Conservation (phyloP, 1,140 invertebrate genomes). For the Drosophila obscura region DNA sequence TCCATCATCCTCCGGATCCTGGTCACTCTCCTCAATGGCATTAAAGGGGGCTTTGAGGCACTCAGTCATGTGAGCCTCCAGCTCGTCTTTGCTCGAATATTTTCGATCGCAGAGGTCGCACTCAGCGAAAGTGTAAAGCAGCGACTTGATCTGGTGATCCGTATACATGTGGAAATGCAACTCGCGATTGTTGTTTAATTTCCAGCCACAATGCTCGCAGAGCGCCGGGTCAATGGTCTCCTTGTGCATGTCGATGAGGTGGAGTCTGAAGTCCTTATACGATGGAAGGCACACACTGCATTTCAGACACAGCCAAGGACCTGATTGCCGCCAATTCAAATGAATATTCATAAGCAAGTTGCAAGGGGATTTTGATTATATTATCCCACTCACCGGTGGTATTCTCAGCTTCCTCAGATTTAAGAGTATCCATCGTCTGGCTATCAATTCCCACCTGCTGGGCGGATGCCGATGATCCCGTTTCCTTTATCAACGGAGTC, state of each 20-base stretch:
- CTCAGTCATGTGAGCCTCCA: conserved; percentile 85
- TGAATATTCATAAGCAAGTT: background rate
- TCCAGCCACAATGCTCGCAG: conserved; percentile 93
- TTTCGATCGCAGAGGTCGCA: conserved; percentile 91
- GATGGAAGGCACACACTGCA: conserved; percentile 89
- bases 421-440: conserved; percentile 81
- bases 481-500: no score
- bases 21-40: no score
- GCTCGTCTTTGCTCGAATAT: conserved; percentile 86
- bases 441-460: conserved; percentile 82
- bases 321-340: conserved; percentile 51
- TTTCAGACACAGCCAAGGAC: conserved; percentile 88
- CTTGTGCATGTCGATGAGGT: conserved; percentile 92
- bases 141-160: conserved; percentile 90
- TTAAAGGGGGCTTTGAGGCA: no score
- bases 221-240: conserved; percentile 91
- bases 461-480: conserved; percentile 75
- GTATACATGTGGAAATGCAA: conserved; percentile 92
- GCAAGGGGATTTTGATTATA: no score
- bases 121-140: conserved; percentile 89
- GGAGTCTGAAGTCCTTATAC: conserved; percentile 90
- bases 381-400: conserved; percentile 69
- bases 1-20: no score
- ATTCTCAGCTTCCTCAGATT: conserved; percentile 85
- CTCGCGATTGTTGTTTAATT: conserved; percentile 90